These are phyloP conservation scores for Climacteris rufus DNA, from an alignment of 2,113 vertebrate species.

Conservation along the genomic window DNA sequence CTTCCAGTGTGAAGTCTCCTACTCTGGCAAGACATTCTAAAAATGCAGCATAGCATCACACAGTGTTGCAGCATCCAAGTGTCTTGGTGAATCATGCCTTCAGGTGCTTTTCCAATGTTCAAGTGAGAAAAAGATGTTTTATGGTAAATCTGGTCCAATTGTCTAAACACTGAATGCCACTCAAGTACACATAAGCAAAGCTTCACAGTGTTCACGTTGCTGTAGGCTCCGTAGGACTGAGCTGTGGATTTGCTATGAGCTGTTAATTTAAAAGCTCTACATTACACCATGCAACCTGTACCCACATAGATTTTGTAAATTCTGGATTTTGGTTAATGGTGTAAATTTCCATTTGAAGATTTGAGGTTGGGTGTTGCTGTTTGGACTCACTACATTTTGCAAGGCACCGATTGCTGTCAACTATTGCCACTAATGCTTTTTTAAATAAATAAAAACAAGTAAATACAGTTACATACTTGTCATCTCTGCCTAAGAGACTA, in stretches of 20 bases:
- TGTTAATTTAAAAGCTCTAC: neutral
- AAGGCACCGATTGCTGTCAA: neutral
- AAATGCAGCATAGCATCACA: neutral
- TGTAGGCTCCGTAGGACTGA: fast-evolving
- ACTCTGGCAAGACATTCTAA: neutral
- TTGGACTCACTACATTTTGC: neutral
- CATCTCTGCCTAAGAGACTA: neutral
- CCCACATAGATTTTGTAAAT: neutral
- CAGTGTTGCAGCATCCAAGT: neutral
- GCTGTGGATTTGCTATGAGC: neutral
- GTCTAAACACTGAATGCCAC: neutral
- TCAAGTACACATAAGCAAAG: neutral
- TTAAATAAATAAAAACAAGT: neutral
- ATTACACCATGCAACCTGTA: neutral
- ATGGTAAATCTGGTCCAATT: neutral
- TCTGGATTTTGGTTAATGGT: neutral
- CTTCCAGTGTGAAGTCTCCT: neutral
- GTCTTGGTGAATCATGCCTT: neutral
- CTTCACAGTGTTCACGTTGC: fast-evolving
- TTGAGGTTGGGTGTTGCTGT: neutral
- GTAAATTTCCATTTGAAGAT: neutral
- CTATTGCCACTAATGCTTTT: neutral
- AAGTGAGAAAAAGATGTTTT: neutral
- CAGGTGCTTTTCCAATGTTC: neutral
- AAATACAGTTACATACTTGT: neutral